Evolutionary conservation across 2,113 vertebrate genomes (phyloP).

Genomic region (Todiramphus saurophagus): DNA sequence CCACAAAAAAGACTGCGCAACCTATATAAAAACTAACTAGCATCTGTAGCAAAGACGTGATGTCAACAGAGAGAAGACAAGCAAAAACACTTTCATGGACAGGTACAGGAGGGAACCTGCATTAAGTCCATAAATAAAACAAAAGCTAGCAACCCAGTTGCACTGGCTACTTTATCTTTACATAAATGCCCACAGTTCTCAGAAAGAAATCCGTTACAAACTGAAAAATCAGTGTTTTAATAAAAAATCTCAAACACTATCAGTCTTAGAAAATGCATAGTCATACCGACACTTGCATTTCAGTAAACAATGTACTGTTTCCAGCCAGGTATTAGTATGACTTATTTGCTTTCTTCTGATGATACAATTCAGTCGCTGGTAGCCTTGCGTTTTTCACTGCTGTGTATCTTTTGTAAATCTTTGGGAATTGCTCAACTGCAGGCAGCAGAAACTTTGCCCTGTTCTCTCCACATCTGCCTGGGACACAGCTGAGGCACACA

Average conservation of each 20-base stretch:
- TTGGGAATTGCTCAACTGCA: background rate
- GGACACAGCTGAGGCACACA: background rate
- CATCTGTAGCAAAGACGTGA: background rate
- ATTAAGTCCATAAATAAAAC: background rate
- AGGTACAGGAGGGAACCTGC: background rate
- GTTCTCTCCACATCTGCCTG: background rate
- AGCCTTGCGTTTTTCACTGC: background rate
- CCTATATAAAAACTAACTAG: background rate
- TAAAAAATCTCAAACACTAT: background rate
- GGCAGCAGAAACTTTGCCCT: background rate
- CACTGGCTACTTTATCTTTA: background rate
- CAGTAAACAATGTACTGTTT: background rate
- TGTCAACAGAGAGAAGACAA: background rate
- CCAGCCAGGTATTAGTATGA: background rate
- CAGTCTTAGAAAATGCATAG: background rate
- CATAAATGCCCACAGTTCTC: background rate
- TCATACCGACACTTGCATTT: background rate
- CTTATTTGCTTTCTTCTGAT: background rate
- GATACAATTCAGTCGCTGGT: background rate
- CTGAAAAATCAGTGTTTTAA: background rate
- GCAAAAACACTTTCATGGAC: background rate
- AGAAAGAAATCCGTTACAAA: background rate
- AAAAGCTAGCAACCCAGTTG: background rate
- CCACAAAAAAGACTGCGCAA: background rate
- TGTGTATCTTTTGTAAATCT: background rate